Evolutionary conservation across 2,113 vertebrate genomes (phyloP).

Genomic region (Dicaeum eximium): DNA sequence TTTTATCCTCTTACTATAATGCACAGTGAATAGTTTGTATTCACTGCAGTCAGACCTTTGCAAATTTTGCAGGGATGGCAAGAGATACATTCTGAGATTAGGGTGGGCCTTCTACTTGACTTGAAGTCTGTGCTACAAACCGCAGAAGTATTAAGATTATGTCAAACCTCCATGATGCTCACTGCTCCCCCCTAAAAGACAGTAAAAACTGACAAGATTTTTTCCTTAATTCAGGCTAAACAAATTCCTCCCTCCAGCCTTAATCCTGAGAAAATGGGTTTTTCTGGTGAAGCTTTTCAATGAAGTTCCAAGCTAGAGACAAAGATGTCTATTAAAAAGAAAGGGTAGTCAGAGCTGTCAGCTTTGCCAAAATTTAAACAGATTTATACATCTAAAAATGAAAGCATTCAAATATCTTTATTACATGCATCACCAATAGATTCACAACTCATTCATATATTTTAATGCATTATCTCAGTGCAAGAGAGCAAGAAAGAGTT

Average conservation of each 20-base stretch:
- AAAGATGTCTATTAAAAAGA: not conserved
- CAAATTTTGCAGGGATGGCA: not conserved
- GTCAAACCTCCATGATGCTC: not conserved
- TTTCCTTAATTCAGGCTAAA: not conserved
- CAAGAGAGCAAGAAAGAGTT: not conserved
- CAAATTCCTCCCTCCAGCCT: not conserved
- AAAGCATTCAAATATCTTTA: not conserved
- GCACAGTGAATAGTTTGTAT: not conserved
- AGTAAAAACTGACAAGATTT: not conserved
- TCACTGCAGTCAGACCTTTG: not conserved
- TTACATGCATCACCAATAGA: not conserved
- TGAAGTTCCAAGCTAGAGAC: not conserved
- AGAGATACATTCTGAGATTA: not conserved
- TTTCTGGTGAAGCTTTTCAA: not conserved
- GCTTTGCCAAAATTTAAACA: not conserved
- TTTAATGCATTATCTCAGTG: not conserved
- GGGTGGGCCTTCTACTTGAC: not conserved
- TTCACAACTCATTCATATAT: not conserved
- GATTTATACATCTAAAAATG: not conserved
- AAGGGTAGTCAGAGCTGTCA: not conserved
- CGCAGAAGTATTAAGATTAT: not conserved
- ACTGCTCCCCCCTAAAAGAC: rapidly evolving
- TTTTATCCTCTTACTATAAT: not conserved
- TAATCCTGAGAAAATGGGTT: not conserved
- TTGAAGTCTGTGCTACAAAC: not conserved